Percentiles rank a stretch among this genome's conserved stretches.
phyloP scores from a whole-genome alignment of 92 coral and sea anemone species.

The Paramuricea clavata region DNA sequence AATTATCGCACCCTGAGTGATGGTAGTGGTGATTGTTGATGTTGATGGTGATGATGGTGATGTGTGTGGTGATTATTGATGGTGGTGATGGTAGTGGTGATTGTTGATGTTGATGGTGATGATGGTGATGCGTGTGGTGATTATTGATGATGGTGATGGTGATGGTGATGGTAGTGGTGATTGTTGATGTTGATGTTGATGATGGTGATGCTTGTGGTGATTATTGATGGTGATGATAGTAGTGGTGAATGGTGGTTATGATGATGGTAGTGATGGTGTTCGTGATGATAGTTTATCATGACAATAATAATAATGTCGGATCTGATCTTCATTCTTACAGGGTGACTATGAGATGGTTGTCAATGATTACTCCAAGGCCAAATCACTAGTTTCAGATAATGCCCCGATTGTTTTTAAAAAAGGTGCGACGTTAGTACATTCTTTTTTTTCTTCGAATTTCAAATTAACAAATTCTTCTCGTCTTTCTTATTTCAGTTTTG shows the following conservation, averaged over 20 bases:
- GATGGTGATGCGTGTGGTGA: no score
- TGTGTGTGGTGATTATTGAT: no score
- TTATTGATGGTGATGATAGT: no score
- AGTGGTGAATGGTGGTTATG: no score
- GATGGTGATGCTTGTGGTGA: no score
- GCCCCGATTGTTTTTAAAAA: constrained; percentile 92
- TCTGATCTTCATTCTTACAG: constrained; percentile 47
- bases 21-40: neutral
- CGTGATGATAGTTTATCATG: no score
- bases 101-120: no score
- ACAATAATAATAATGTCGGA: neutral
- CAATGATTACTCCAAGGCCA: constrained; percentile 94
- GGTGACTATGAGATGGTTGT: constrained; percentile 99
- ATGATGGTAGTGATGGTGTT: no score
- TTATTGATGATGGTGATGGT: neutral
- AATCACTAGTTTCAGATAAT: constrained; percentile 96
- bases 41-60: neutral
- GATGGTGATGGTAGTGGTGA: no score
- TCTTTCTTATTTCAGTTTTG: constrained; percentile 67
- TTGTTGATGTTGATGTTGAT: no score
- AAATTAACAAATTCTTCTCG: neutral
- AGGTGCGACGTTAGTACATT: constrained; percentile 57
- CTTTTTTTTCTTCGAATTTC: neutral
- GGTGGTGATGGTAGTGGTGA: no score
- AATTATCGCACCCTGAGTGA: no score